Evolutionary conservation across 1,140 invertebrate species (phyloP), one percentile per base, ranked within the genome.

Genomic region (Ceratina calcarata): DNA sequence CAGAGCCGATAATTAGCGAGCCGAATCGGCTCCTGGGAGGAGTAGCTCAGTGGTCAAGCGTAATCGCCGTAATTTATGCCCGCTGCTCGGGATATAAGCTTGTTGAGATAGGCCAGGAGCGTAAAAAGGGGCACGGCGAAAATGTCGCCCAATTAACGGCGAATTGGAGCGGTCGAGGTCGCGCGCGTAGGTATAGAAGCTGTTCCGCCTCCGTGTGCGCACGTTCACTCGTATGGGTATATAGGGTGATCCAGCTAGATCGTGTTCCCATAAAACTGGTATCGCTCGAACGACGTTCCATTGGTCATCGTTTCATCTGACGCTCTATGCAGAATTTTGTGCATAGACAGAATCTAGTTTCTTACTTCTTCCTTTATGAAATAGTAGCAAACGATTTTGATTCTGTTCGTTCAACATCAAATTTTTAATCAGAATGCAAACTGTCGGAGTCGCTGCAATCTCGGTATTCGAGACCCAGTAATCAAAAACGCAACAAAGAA

Each of bases 81-180:
- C 57, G 77, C 72, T 77, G 53, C 58, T 58, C 60, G 51, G 85
- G 75, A 80, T 81, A 79, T 83, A 80, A 70, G 83, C 86, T 81
- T 87, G 86, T 88, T 88, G 89, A 90, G 89, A 91, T 91, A 91
- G 89, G 89, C 87, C 88, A 88, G 85, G 86, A 85, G 88, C 87
- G 89, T 88, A 91, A 88, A 88, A 91, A 90, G 89, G 86, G 86
- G 74, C 84, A 86, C 87, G 86, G 90, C 89, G 89, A 91, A 91
- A 91, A 91, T 86, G 90, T 91, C 90, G 89, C 87, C 91, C 91
- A 91, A 92, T 92, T 91, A 92, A 92, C 90, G 86, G 91, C 87
- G 90, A 91, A 91, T 91, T 90, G 89, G 90, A 91, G 91, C 89
- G 88, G 20, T 76, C 81, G 88, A 89, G 88, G 87, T 88, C 88